phyloP scores from a whole-genome alignment of 2,113 vertebrate genomes.

The Porphyrio hochstetteri region DNA sequence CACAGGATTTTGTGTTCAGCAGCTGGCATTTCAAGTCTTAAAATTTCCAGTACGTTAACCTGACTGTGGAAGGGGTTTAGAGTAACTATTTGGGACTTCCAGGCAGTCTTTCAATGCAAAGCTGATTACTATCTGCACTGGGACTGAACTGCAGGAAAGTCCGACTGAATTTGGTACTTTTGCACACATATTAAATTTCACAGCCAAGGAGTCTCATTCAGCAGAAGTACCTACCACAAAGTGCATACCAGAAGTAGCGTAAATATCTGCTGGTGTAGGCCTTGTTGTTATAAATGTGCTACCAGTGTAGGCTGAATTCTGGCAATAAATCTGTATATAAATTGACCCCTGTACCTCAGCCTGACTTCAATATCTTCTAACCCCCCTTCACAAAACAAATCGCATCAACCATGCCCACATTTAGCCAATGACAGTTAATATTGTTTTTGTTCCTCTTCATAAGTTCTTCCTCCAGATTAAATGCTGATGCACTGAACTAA shows the following conservation, averaged over 20 bases:
- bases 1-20: not conserved
- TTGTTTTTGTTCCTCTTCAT: conserved; percentile 80
- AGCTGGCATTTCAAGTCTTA: not conserved
- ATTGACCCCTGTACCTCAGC: conserved; percentile 65
- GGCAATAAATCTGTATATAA: conserved; percentile 40
- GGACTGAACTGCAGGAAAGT: not conserved
- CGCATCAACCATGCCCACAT: conserved; percentile 68
- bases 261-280: not conserved
- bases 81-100: not conserved
- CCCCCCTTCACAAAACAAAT: conserved; percentile 79
- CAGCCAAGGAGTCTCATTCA: not conserved
- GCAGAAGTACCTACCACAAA: not conserved
- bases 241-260: not conserved
- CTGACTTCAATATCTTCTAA: conserved; percentile 77
- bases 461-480: conserved; percentile 83
- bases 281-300: not conserved
- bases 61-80: not conserved
- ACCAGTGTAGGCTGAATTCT: not conserved
- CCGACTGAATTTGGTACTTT: not conserved
- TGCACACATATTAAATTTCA: not conserved
- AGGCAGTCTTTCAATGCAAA: not conserved
- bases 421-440: conserved; percentile 70
- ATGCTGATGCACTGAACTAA: conserved; percentile 72
- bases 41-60: not conserved
- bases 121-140: not conserved